These are phyloP conservation scores for Corydoras sp. DNA, from an alignment of 2,113 vertebrate genomes.

Conservation along the genomic window DNA sequence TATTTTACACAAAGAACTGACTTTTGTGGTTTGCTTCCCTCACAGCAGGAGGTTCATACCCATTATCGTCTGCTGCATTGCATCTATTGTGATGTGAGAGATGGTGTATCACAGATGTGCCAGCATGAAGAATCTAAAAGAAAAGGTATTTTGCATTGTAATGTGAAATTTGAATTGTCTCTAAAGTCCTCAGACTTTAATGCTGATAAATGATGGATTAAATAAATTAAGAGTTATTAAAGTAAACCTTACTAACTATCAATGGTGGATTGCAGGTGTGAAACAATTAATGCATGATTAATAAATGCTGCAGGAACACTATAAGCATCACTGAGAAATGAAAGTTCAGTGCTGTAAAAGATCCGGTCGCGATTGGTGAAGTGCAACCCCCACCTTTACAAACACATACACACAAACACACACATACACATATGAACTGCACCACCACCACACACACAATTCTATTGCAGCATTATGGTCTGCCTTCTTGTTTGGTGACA, in stretches of 20 bases:
- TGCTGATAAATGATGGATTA: not conserved
- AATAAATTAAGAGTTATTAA: slow-evolving; percentile 12
- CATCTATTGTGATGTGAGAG: slow-evolving; percentile 10
- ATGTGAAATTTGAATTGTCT: not conserved
- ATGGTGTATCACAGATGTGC: not conserved
- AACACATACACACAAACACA: too few species aligned
- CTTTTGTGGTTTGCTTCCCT: not conserved
- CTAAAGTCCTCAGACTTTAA: not conserved
- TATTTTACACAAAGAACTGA: slow-evolving; percentile 5
- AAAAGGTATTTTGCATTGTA: not conserved
- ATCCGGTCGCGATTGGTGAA: slow-evolving; percentile 7
- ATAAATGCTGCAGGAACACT: not conserved
- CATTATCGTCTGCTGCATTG: slow-evolving; percentile 12
- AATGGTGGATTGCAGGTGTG: slow-evolving; percentile 15
- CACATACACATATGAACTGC: too few species aligned
- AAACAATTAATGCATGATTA: slow-evolving; percentile 20
- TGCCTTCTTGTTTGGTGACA: slow-evolving; percentile 38
- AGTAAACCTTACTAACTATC: slow-evolving; percentile 11
- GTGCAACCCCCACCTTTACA: not conserved
- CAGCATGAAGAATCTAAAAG: not conserved
- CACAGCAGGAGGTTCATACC: slow-evolving; percentile 2
- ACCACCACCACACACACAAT: not conserved
- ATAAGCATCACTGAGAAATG: not conserved
- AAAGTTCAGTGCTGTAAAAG: not conserved
- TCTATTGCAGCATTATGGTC: slow-evolving; percentile 13